phyloP scores from a whole-genome alignment of 1,140 invertebrate genomes.

The Drosophila parvula region DNA sequence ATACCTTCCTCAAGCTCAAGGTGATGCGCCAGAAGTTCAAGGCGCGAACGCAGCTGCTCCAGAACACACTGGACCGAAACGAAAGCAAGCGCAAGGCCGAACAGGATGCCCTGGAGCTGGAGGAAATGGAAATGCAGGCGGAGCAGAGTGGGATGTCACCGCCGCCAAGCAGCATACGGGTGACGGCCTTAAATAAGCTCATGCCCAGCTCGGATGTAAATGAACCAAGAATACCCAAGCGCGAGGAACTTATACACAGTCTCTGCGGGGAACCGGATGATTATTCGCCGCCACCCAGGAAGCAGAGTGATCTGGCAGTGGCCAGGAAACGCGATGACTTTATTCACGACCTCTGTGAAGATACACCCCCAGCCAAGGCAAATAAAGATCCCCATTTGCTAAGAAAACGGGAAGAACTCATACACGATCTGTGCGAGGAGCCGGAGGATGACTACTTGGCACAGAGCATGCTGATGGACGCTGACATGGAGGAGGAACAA shows the following conservation, averaged over 20 bases:
- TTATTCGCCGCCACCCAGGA: neutral
- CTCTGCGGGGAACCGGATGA: constrained; percentile 2
- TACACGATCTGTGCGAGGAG: constrained; percentile 52
- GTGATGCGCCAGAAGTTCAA: constrained; percentile 78
- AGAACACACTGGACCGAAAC: constrained; percentile 58
- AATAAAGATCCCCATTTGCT: constrained; percentile 6
- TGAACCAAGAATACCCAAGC: constrained; percentile 4
- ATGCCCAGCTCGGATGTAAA: neutral
- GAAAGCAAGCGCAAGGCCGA: constrained; percentile 22
- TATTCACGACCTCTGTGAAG: constrained; percentile 14
- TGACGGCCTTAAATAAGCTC: neutral
- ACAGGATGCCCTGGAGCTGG: constrained; percentile 45
- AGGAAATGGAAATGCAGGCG: constrained; percentile 52
- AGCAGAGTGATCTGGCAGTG: neutral
- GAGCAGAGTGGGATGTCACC: constrained; percentile 20
- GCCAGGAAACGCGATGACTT: constrained; percentile 22
- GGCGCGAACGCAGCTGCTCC: constrained; percentile 67
- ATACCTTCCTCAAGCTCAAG: constrained; percentile 76
- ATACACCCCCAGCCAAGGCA: neutral
- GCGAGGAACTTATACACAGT: neutral
- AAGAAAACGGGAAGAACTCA: constrained; percentile 35
- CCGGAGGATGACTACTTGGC: constrained; percentile 58
- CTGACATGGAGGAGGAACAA: constrained; percentile 58
- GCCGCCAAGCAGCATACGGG: constrained; percentile 6
- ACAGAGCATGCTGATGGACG: constrained; percentile 64